phyloP scores from a whole-genome alignment of 2,113 vertebrate genomes.

The Nyctibius bracteatus region DNA sequence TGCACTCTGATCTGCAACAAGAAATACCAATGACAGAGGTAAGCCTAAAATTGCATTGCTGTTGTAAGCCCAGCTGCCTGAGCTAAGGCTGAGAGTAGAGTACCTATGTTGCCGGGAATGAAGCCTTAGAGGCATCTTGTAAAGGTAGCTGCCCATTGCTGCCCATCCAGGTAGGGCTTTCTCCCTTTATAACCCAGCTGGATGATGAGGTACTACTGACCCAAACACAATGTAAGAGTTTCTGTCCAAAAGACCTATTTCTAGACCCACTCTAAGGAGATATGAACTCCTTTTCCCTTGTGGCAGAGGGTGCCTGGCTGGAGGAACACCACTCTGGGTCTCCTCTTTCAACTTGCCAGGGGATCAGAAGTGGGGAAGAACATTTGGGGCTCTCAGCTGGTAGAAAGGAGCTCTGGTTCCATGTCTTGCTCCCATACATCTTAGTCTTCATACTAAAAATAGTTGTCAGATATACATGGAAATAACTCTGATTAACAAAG shows the following conservation, averaged over 20 bases:
- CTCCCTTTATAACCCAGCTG: not conserved
- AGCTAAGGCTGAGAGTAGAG: not conserved
- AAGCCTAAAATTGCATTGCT: not conserved
- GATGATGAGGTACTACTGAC: not conserved
- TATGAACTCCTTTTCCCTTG: not conserved
- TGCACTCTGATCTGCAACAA: not conserved
- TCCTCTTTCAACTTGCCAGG: not conserved
- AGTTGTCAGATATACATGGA: not conserved
- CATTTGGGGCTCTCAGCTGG: not conserved
- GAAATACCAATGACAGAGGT: not conserved
- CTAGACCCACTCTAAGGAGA: not conserved
- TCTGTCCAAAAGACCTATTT: not conserved
- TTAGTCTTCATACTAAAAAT: not conserved
- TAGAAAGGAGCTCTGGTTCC: not conserved
- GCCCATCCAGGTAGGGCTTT: not conserved
- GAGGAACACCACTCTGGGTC: not conserved
- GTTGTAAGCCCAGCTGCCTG: not conserved
- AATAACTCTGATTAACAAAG: not conserved
- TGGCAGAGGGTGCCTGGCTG: not conserved
- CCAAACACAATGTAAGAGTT: not conserved
- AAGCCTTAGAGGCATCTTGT: not conserved
- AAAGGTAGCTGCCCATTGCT: not conserved
- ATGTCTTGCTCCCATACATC: not conserved
- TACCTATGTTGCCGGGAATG: not conserved
- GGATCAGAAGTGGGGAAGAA: not conserved